Conservation (phyloP, 2,888 invertebrate species). For the Alviniconcha strummeri region DNA sequence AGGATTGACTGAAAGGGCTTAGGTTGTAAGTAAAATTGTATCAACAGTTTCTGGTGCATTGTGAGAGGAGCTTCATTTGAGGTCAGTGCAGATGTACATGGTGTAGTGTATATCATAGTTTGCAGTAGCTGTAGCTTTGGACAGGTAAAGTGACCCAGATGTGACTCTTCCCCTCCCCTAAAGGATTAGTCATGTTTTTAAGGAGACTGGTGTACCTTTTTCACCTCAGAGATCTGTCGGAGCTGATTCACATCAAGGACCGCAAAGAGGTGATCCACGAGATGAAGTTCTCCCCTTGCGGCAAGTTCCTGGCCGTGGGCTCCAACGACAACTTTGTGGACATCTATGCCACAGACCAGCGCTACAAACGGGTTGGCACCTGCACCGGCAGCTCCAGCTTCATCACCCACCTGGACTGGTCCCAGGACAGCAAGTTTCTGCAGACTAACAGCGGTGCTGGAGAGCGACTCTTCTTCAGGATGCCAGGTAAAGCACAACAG, state of each 20-base stretch:
- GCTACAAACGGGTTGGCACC: constrained; percentile 69
- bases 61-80: no score
- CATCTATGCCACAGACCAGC: constrained; percentile 71
- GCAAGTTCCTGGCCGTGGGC: constrained; percentile 73
- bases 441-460: constrained; percentile 74
- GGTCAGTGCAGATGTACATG: no score
- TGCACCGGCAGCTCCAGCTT: constrained; percentile 74
- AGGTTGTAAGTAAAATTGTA: no score
- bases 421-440: constrained; percentile 71
- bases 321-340: constrained; percentile 75
- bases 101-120: no score
- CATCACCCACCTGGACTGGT: constrained; percentile 75
- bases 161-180: no score
- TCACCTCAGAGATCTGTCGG: constrained; percentile 68
- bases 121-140: no score
- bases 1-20: no score
- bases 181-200: no score
- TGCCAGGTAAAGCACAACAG: constrained; percentile 63
- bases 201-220: no score
- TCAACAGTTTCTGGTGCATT: no score
- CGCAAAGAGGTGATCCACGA: constrained; percentile 74
- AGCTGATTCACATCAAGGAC: constrained; percentile 70
- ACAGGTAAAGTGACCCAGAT: no score
- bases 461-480: constrained; percentile 71
- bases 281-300: constrained; percentile 74